These are phyloP conservation scores for Endomychus coccineus DNA, from an alignment of 2,888 invertebrate genomes.

Conservation along the genomic window DNA sequence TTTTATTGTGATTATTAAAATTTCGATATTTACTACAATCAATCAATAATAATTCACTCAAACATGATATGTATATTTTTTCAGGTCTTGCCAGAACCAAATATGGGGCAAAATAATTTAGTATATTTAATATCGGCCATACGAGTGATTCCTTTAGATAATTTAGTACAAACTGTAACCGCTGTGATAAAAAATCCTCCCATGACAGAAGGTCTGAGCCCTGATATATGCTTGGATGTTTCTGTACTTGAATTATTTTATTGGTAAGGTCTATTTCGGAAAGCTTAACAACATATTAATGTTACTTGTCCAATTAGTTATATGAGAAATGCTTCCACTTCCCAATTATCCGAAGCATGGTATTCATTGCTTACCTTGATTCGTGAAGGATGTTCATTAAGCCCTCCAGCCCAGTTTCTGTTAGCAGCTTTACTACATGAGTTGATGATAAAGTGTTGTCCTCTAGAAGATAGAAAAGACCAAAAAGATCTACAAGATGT, in stretches of 20 bases:
- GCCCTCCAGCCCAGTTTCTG: constrained; percentile 72
- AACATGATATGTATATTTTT: too few relatives aligned
- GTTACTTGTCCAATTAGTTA: constrained; percentile 40
- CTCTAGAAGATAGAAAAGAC: constrained; percentile 71
- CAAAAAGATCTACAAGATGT: constrained; percentile 73
- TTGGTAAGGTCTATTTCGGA: constrained; percentile 44
- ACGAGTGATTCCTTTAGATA: constrained; percentile 76
- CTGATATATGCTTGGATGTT: constrained; percentile 63
- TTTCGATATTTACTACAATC: too few relatives aligned
- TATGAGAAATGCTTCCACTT: constrained; percentile 58
- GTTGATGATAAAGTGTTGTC: constrained; percentile 70
- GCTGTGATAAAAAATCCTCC: constrained; percentile 75
- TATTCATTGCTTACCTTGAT: constrained; percentile 64
- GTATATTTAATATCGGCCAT: constrained; percentile 74
- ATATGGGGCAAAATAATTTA: constrained; percentile 63
- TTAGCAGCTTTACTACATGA: constrained; percentile 73
- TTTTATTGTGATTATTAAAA: too few relatives aligned
- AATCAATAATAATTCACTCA: too few relatives aligned
- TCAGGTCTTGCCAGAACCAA: constrained; percentile 56
- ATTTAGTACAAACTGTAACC: constrained; percentile 72
- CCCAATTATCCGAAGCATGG: constrained; percentile 73
- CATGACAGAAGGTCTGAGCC: constrained; percentile 52
- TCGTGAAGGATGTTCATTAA: constrained; percentile 63
- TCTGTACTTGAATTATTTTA: constrained; percentile 76
- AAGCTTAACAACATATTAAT: not conserved